These are phyloP conservation scores for Heteronetta atricapilla DNA, from an alignment of 2,113 vertebrate species.

Conservation along the genomic window DNA sequence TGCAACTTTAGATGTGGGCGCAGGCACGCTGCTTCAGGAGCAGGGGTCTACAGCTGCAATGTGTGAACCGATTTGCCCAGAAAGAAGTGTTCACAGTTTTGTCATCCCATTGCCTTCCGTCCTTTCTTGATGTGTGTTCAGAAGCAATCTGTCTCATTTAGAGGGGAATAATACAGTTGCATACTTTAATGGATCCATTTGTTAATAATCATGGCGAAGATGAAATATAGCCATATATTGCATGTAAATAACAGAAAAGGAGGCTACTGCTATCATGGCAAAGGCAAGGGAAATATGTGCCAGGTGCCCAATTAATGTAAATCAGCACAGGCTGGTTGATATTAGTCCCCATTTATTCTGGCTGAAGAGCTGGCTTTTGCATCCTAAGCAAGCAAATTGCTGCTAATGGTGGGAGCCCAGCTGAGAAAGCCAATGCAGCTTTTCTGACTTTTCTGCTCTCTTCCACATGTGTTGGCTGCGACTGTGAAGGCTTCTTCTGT, in stretches of 20 bases:
- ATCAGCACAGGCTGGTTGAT: not conserved
- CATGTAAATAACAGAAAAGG: slow-evolving; percentile 4
- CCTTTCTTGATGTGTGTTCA: not conserved
- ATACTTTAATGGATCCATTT: not conserved
- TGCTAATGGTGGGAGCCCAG: not conserved
- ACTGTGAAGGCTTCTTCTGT: no score
- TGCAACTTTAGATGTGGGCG: not conserved
- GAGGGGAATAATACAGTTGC: not conserved
- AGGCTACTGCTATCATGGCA: not conserved
- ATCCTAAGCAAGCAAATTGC: not conserved
- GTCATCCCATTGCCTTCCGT: not conserved
- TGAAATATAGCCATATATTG: not conserved
- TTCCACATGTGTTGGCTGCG: accelerated
- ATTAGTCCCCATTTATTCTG: not conserved
- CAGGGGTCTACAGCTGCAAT: not conserved
- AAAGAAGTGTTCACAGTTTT: not conserved
- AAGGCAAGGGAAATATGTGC: not conserved
- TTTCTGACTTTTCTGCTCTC: not conserved
- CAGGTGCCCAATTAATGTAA: not conserved
- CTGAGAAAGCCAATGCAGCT: not conserved
- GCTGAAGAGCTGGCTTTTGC: not conserved
- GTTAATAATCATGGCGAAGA: not conserved
- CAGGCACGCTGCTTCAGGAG: not conserved
- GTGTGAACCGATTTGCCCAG: not conserved
- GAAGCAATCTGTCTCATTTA: not conserved